These are phyloP conservation scores for Chrysolina oricalcia DNA, from an alignment of 2,888 invertebrate species.

Conservation along the genomic window DNA sequence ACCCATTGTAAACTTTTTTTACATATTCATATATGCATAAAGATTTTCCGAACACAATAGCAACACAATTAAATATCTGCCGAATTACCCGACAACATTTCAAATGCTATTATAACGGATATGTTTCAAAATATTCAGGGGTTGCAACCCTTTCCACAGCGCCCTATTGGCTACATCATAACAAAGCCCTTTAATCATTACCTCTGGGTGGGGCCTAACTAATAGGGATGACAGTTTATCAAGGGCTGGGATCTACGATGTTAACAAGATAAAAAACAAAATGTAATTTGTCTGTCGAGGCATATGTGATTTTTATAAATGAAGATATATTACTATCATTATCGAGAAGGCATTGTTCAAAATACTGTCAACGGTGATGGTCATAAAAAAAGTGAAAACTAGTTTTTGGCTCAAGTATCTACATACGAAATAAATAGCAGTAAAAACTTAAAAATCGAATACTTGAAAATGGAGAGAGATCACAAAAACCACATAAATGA, in stretches of 20 bases:
- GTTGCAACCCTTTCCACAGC: slow-evolving; percentile 50
- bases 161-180: slow-evolving; percentile 58
- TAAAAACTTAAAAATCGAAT: too few species aligned
- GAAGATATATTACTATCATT: slow-evolving; percentile 25
- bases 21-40: slow-evolving; percentile 58
- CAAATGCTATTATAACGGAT: slow-evolving; percentile 66
- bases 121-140: slow-evolving; percentile 63
- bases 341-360: not conserved
- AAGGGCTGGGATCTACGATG: slow-evolving; percentile 54
- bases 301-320: slow-evolving; percentile 24
- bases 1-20: slow-evolving; percentile 45
- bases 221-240: slow-evolving; percentile 50
- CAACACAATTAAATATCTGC: slow-evolving; percentile 65
- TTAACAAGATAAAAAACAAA: slow-evolving; percentile 59
- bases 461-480: too few species aligned
- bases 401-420: not conserved
- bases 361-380: not conserved
- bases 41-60: slow-evolving; percentile 64
- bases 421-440: too few species aligned
- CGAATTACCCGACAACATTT: slow-evolving; percentile 62
- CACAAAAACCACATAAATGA: too few species aligned
- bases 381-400: not conserved
- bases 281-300: slow-evolving; percentile 48
- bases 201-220: slow-evolving; percentile 59
- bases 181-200: slow-evolving; percentile 61